Base-by-base conservation (phyloP, 1,140 invertebrate species). In the Lasioglossum albipes region DNA sequence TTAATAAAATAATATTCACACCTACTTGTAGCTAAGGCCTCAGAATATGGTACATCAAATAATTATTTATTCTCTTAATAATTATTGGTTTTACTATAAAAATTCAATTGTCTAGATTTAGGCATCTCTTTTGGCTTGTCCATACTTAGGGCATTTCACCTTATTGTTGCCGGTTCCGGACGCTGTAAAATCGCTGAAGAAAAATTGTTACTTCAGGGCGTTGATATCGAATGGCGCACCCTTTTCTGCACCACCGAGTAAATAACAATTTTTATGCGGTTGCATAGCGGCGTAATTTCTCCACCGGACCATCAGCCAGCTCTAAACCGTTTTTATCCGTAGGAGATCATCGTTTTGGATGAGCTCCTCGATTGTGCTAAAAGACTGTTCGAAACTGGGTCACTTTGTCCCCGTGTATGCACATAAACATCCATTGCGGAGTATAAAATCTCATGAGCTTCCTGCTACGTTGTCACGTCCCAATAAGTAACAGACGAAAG, bases 381-480 rank as follows among this genome's bases (percentile, higher is more conserved):
- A 74, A 74, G 71, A 73, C 61, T 74, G 61, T 74, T 62, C 54
- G 77, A 36, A 79, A 79, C 70, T 79, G 70, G 77, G 67, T 71
- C 75, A 52, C 75, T 42, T 52, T 45, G 66, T 16, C n/a, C 42
- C 42, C 57, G 49, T 41, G 52, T 7, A 27, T 22, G 52, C 77
- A 73, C 70, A 73, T 79, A 79, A 79, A 79, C 71, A 79, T 74
- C 77, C 71, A 65, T 61, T 22, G 77, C 70, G 41, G 69, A 10
- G 76, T 66, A 66, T 65, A 57, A 66, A 79, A 79, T 79, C 70
- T 79, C 77, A 49, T 36, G 22, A 79, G 71, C 52, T 79, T 79
- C 49, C 77, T 79, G 49, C 70, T 74, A 65, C 77, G 70, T 57
- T 74, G 77, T 79, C 77, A 66, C 77, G 62, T 67, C 18, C 52